phyloP scores from a whole-genome alignment of 2,888 invertebrate species.

The Agrilus mali region DNA sequence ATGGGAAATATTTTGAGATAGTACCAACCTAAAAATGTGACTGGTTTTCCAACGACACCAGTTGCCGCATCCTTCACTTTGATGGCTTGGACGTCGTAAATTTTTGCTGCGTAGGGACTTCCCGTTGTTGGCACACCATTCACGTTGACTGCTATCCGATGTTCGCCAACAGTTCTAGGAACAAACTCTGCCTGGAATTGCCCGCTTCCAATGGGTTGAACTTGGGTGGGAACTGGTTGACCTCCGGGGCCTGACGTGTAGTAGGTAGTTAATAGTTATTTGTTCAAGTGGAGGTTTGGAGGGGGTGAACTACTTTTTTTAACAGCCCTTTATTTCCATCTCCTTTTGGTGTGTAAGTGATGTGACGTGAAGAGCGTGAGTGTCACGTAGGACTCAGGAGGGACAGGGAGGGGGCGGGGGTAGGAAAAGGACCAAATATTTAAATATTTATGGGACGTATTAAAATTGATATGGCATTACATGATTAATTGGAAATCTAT shows the following conservation, averaged over 20 bases:
- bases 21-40: conserved; percentile 73
- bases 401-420: no score
- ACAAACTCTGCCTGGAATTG: conserved; percentile 85
- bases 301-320: no score
- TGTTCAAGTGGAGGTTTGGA: no score
- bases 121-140: conserved; percentile 74
- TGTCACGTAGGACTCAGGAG: no score
- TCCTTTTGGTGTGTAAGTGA: no score
- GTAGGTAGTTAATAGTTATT: background rate
- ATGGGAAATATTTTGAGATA: no score
- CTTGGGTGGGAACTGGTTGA: conserved; percentile 80
- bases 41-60: conserved; percentile 80
- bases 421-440: no score
- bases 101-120: conserved; percentile 89
- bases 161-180: conserved; percentile 83
- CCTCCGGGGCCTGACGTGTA: conserved; percentile 83
- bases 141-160: conserved; percentile 77
- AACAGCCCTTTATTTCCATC: no score
- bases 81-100: conserved; percentile 88
- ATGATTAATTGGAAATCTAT: no score
- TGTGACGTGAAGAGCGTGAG: no score
- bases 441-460: no score
- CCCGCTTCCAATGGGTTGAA: conserved; percentile 69
- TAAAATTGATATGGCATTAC: no score
- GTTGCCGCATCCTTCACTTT: conserved; percentile 84